These are phyloP conservation scores for Xylota sylvarum DNA, from an alignment of 2,888 invertebrate species.

Conservation along the genomic window DNA sequence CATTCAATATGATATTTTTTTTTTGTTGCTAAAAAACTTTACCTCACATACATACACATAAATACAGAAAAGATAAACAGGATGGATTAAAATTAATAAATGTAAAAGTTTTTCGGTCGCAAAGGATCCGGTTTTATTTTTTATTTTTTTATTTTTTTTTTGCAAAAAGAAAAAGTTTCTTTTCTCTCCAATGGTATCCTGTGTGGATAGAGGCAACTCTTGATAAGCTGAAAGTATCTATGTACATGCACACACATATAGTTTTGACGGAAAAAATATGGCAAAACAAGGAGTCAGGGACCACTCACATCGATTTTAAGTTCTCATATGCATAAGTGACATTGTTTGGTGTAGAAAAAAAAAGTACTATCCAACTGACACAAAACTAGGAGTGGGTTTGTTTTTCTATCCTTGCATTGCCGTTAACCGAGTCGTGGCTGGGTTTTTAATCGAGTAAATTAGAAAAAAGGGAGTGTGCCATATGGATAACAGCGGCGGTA, in stretches of 20 bases:
- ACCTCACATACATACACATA: neutral
- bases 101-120: slow-evolving; percentile 31
- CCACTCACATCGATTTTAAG: slow-evolving; percentile 24
- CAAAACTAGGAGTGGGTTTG: slow-evolving; percentile 6
- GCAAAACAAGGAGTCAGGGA: slow-evolving; percentile 29
- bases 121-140: slow-evolving; percentile 12
- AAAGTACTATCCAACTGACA: slow-evolving; percentile 6
- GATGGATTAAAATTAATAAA: slow-evolving; percentile 51
- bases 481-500: slow-evolving; percentile 25
- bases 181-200: neutral
- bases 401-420: slow-evolving; percentile 37
- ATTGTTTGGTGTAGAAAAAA: neutral
- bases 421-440: slow-evolving; percentile 40
- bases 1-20: slow-evolving; percentile 39
- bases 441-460: slow-evolving; percentile 65
- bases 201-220: slow-evolving; percentile 2
- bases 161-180: slow-evolving; percentile 16
- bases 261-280: slow-evolving; percentile 39
- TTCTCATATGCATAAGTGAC: slow-evolving; percentile 12
- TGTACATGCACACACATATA: slow-evolving; percentile 8
- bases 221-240: slow-evolving; percentile 39
- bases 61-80: slow-evolving; percentile 33
- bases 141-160: no score
- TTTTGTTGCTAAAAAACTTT: neutral
- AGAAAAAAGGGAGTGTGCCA: slow-evolving; percentile 29